Evolutionary conservation across 2,888 invertebrate genomes (phyloP).

Genomic region (Paralinhomoeus sp.): DNA sequence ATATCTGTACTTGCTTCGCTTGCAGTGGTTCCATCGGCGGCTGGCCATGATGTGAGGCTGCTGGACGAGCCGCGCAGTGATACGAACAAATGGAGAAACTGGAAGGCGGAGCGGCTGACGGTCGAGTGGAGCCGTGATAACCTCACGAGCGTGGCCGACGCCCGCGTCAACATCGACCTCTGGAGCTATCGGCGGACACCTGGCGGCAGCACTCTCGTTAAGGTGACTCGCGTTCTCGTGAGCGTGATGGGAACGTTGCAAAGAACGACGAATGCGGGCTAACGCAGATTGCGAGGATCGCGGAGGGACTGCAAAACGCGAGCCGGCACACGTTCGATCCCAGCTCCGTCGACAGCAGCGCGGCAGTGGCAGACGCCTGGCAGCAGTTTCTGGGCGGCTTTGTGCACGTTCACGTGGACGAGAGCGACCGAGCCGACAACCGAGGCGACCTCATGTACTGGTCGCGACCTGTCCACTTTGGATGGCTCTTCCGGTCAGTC

Average conservation of each 20-base stretch:
- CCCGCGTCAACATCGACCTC: conserved; percentile 9
- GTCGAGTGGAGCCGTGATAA: conserved; percentile 8
- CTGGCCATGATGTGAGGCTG: conserved; percentile 1
- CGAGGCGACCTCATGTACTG: conserved; percentile 36
- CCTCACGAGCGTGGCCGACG: conserved; percentile 6
- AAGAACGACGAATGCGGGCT: too few relatives aligned
- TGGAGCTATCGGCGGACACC: conserved; percentile 15
- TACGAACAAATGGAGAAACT: conserved; percentile 1
- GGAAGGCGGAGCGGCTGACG: conserved; percentile 6
- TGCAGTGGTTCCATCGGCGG: neutral
- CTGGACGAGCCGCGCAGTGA: conserved; percentile 2
- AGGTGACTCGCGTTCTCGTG: conserved; percentile 5
- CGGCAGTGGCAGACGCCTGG: conserved; percentile 8
- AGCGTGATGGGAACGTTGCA: too few relatives aligned
- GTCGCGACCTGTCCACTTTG: conserved; percentile 70
- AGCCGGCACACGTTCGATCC: conserved; percentile 14
- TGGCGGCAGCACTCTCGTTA: conserved; percentile 8
- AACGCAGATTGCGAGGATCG: conserved; percentile 11
- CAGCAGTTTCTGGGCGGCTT: conserved; percentile 10
- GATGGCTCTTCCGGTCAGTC: conserved; percentile 80
- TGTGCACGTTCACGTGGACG: conserved; percentile 9
- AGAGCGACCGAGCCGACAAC: conserved; percentile 6
- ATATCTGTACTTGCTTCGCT: too few relatives aligned
- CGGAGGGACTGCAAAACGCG: conserved; percentile 8
- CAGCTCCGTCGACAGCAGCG: neutral